Evolutionary conservation across 1,140 invertebrate species (phyloP).

Genomic region (Radopholus similis): DNA sequence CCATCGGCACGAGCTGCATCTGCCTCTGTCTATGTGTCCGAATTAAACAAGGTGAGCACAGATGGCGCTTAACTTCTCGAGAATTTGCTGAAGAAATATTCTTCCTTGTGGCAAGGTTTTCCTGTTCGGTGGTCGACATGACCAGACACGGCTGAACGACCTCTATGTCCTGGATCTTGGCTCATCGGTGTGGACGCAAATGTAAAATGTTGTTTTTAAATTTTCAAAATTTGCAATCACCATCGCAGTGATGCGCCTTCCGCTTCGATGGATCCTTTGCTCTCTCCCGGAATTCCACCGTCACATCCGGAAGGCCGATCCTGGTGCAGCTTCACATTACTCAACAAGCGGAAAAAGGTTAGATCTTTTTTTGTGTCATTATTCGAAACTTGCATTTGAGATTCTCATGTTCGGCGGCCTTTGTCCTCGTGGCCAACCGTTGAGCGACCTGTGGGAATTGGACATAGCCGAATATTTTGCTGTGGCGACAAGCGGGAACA

Average conservation of each 20-base stretch:
- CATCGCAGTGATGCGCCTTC: background rate
- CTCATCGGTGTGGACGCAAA: conserved; percentile 12
- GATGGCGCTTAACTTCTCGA: too few species aligned
- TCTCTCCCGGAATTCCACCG: background rate
- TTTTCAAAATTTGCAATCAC: background rate
- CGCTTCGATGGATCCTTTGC: background rate
- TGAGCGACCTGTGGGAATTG: conserved; percentile 20
- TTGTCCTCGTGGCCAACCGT: background rate
- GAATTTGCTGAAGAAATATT: background rate
- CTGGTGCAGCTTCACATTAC: conserved; percentile 10
- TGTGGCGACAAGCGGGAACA: too few species aligned
- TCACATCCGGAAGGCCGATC: conserved; percentile 2
- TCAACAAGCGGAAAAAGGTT: conserved; percentile 7
- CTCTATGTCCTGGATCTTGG: conserved; percentile 3
- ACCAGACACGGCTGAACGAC: conserved; percentile 15
- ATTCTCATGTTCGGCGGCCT: conserved; percentile 11
- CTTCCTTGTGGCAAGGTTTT: background rate
- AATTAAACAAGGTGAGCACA: conserved; percentile 1
- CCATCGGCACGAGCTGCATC: conserved; percentile 11
- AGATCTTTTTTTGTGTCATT: background rate
- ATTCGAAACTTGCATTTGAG: background rate
- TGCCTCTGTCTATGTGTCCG: background rate
- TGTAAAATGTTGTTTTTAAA: background rate
- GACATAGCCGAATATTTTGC: background rate
- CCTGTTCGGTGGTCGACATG: conserved; percentile 9